A percentile compares a stretch with the other conserved stretches of the same genome.
These are phyloP conservation scores for Motacilla tschutschensis DNA, from an alignment of 2,113 vertebrate species.

Conservation along the genomic window DNA sequence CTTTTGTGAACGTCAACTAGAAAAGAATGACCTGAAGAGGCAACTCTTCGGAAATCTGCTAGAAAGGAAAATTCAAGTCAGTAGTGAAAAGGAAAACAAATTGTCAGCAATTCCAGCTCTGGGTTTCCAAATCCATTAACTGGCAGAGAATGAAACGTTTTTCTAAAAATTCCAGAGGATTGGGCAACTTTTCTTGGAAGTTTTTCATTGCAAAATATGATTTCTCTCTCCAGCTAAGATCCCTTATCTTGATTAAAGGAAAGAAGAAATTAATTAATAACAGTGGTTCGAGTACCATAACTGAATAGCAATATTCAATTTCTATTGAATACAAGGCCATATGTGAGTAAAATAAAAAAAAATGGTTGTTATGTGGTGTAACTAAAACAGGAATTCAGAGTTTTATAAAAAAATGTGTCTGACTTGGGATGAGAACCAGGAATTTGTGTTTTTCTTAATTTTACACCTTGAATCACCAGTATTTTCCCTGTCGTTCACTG, in stretches of 20 bases:
- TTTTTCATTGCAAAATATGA: neutral
- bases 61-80: neutral
- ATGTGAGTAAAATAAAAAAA: neutral
- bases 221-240: neutral
- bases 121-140: neutral
- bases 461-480: neutral
- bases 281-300: neutral
- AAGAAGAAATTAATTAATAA: neutral
- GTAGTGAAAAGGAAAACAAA: neutral
- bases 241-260: neutral
- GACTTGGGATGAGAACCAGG: neutral
- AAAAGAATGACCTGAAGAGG: neutral
- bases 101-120: neutral
- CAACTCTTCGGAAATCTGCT: neutral
- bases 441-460: neutral
- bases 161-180: neutral
- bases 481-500: neutral
- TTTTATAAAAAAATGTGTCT: neutral
- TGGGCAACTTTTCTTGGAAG: neutral
- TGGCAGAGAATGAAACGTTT: neutral
- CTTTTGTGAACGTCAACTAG: rapidly evolving
- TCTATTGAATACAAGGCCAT: too few relatives aligned
- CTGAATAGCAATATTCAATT: neutral
- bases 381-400: neutral
- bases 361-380: neutral